These are phyloP conservation scores for Balanococcus diminutus DNA, from an alignment of 2,888 invertebrate species.

Conservation along the genomic window DNA sequence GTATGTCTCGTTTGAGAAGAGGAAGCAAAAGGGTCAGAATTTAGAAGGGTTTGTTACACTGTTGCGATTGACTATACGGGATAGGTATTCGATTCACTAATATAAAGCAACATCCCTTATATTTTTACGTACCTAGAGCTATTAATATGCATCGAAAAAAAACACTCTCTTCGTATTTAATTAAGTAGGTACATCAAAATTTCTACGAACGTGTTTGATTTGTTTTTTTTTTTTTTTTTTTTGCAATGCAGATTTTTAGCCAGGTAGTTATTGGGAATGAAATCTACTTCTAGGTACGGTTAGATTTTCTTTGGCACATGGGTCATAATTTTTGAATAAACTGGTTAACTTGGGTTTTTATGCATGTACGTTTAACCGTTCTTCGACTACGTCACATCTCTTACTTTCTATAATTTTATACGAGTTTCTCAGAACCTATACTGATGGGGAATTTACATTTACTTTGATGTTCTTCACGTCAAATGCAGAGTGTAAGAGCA, in stretches of 20 bases:
- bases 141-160: background rate
- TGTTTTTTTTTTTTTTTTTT: too few relatives aligned
- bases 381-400: background rate
- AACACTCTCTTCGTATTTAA: too few relatives aligned
- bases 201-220: too few relatives aligned
- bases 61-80: background rate
- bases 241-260: too few relatives aligned
- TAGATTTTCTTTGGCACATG: background rate
- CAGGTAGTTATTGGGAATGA: too few relatives aligned
- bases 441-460: background rate
- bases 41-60: background rate
- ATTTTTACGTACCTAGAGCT: background rate
- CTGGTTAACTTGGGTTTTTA: background rate
- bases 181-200: too few relatives aligned
- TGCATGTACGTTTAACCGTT: background rate
- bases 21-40: slow-evolving; percentile 13
- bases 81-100: background rate
- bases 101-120: background rate
- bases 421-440: background rate
- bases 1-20: background rate
- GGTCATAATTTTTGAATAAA: background rate
- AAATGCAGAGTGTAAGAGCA: background rate
- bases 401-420: background rate
- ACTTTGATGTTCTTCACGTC: background rate
- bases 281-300: too few relatives aligned